These are phyloP conservation scores for Mugil cephalus DNA, from an alignment of 2,113 vertebrate species.

Conservation along the genomic window DNA sequence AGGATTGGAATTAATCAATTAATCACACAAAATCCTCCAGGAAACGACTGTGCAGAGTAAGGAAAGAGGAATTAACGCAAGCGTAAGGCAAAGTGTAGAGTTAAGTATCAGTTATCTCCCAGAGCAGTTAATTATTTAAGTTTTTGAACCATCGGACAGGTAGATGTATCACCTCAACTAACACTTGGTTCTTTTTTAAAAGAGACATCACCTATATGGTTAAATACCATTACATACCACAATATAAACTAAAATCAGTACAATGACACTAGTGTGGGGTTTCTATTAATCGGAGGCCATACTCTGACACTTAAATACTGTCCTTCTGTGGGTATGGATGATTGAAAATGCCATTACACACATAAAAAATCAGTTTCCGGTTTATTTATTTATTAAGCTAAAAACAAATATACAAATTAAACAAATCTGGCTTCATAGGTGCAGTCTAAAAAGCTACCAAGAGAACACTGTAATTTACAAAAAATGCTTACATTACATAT, in stretches of 20 bases:
- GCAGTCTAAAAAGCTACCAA: constrained; percentile 3
- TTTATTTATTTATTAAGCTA: constrained; percentile 38
- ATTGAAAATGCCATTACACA: constrained; percentile 4
- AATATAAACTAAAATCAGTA: too few relatives aligned
- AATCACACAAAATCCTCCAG: constrained; percentile 69
- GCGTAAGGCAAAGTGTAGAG: constrained; percentile 7
- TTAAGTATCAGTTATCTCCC: background rate
- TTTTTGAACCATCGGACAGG: too few relatives aligned
- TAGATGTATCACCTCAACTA: too few relatives aligned
- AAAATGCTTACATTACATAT: background rate
- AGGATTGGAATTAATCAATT: constrained; percentile 73
- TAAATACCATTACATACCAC: background rate
- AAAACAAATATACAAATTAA: constrained; percentile 37
- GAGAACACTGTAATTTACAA: constrained; percentile 1
- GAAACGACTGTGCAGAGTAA: constrained; percentile 38
- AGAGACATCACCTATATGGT: too few relatives aligned
- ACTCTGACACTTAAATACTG: background rate
- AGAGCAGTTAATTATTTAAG: background rate
- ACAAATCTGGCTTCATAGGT: constrained; percentile 27
- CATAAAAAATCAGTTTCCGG: background rate
- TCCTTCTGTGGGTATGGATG: background rate
- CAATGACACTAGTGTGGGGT: too few relatives aligned
- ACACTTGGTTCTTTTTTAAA: too few relatives aligned
- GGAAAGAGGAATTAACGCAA: constrained; percentile 33
- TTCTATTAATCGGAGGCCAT: too few relatives aligned